Percentiles rank a stretch among this genome's conserved stretches.
Evolutionary conservation across 2,888 invertebrate species (phyloP).

Genomic region (Drosophila parthenogenetica): DNA sequence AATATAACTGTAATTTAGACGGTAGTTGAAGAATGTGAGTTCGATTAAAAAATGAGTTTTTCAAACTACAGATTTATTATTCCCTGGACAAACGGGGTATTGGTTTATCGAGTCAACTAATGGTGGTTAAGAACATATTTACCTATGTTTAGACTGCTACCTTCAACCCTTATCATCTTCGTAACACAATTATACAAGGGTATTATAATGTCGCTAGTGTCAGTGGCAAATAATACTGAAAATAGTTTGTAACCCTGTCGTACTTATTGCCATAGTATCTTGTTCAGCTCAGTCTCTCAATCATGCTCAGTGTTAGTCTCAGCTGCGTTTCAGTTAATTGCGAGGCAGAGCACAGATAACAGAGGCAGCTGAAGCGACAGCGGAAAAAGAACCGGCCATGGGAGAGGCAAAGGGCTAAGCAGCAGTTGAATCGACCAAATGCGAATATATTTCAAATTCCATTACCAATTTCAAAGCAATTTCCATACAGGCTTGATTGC

Average conservation of each 20-base stretch:
- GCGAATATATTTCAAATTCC: constrained; percentile 64
- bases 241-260: constrained; percentile 1
- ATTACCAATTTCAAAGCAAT: constrained; percentile 72
- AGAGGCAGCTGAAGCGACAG: neutral
- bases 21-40: no score
- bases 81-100: no score
- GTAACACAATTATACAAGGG: neutral
- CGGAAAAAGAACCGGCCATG: neutral
- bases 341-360: constrained; percentile 32
- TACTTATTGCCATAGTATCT: neutral
- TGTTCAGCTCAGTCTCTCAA: constrained; percentile 1
- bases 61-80: no score
- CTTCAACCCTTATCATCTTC: no score
- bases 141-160: no score
- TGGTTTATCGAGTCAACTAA: no score
- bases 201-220: neutral
- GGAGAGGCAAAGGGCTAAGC: constrained; percentile 33
- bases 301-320: constrained; percentile 8
- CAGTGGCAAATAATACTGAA: neutral
- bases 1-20: no score
- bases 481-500: constrained; percentile 77
- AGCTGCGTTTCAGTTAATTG: constrained; percentile 51
- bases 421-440: constrained; percentile 49
- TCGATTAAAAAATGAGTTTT: no score
- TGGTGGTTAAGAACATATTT: no score